A percentile compares a stretch with the other conserved stretches of the same genome.
Conservation (phyloP, 1,140 invertebrate genomes). For the Saccostrea echinata region DNA sequence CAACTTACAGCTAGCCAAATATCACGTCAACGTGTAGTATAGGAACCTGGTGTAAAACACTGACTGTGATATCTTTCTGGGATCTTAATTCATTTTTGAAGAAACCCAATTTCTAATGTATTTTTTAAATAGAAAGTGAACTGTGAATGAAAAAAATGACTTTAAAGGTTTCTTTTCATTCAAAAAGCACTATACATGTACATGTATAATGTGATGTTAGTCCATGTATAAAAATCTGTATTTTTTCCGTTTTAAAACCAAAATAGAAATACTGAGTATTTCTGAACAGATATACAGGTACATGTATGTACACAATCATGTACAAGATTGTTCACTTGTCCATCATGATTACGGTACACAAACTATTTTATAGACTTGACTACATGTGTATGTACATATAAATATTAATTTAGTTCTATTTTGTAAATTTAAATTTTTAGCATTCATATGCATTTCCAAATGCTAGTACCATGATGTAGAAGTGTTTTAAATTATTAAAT, state of each 20-base stretch:
- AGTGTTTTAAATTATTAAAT: too few species aligned
- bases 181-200: not conserved
- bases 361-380: not conserved
- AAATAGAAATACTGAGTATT: not conserved
- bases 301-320: not conserved
- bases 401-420: too few species aligned
- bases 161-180: not conserved
- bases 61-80: not conserved
- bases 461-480: too few species aligned
- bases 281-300: not conserved
- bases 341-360: not conserved
- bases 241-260: not conserved
- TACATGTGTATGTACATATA: not conserved
- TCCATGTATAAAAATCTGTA: not conserved
- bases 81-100: not conserved
- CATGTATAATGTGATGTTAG: not conserved
- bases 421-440: too few species aligned
- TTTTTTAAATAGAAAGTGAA: not conserved
- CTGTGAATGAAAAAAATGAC: not conserved
- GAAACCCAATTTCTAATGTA: not conserved
- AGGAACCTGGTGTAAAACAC: not conserved
- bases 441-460: too few species aligned
- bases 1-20: constrained; percentile 75
- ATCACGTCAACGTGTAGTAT: constrained; percentile 64
- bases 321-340: not conserved